phyloP scores from a whole-genome alignment of 2,888 invertebrate species.

The Aphodius granarius region DNA sequence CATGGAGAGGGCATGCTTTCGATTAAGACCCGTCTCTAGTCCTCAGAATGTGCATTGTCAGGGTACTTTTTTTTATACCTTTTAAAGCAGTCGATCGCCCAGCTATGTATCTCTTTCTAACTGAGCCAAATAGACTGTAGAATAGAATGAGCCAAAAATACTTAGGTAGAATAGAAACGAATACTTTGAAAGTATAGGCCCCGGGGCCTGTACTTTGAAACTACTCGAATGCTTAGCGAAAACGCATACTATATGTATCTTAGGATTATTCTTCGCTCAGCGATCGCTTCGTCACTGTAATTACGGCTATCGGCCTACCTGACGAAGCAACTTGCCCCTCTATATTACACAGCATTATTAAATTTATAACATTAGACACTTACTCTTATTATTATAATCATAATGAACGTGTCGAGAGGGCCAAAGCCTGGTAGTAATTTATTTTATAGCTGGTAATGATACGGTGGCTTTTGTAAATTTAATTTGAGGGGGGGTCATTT shows the following conservation, averaged over 20 bases:
- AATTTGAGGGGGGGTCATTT: background rate
- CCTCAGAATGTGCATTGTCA: conserved; percentile 10
- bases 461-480: background rate
- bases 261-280: too few relatives aligned
- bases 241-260: too few relatives aligned
- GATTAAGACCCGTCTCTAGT: conserved; percentile 8
- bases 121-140: too few relatives aligned
- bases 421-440: background rate
- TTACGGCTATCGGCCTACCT: background rate
- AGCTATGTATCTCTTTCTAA: too few relatives aligned
- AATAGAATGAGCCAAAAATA: too few relatives aligned
- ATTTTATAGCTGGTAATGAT: background rate
- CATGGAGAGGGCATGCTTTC: background rate
- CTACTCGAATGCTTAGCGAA: too few relatives aligned
- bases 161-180: too few relatives aligned
- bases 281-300: background rate
- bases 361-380: conserved; percentile 27
- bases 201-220: too few relatives aligned
- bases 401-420: background rate
- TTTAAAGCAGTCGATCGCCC: background rate
- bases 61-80: too few relatives aligned
- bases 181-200: too few relatives aligned
- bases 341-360: conserved; percentile 24
- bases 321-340: background rate
- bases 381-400: background rate